Percentiles rank a stretch among this genome's conserved stretches.
phyloP scores from a whole-genome alignment of 2,888 invertebrate species.

The Lepidocyrtinus sp. region DNA sequence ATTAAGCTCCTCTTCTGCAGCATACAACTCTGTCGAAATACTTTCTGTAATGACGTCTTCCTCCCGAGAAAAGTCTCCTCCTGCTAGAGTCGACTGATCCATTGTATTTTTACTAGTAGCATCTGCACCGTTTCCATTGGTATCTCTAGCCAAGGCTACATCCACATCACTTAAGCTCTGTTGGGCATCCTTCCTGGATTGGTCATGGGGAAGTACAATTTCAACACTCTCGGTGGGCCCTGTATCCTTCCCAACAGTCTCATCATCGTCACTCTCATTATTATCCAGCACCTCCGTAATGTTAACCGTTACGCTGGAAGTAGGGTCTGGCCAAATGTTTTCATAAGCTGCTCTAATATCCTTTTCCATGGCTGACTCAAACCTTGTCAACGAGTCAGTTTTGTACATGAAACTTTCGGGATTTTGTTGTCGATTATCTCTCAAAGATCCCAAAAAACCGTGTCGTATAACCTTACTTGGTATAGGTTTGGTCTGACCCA shows the following conservation, averaged over 20 bases:
- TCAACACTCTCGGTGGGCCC: too few relatives aligned
- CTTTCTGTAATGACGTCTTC: background rate
- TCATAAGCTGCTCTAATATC: constrained; percentile 40
- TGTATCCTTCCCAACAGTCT: background rate
- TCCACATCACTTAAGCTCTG: background rate
- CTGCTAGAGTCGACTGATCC: background rate
- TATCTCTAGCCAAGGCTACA: background rate
- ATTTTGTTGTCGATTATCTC: constrained; percentile 31
- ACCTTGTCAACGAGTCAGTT: constrained; percentile 4
- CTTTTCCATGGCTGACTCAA: constrained; percentile 33
- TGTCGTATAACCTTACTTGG: constrained; percentile 20
- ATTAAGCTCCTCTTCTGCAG: background rate
- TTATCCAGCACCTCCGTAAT: too few relatives aligned
- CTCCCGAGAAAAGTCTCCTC: constrained; percentile 23
- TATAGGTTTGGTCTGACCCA: background rate
- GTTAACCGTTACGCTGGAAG: background rate
- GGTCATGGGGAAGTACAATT: too few relatives aligned
- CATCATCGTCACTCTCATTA: background rate
- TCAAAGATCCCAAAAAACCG: constrained; percentile 45
- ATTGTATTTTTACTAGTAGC: background rate
- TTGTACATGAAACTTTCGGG: constrained; percentile 41
- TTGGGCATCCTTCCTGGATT: too few relatives aligned
- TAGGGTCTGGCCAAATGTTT: background rate
- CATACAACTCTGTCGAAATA: background rate
- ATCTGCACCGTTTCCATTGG: background rate